These are phyloP conservation scores for Synanthedon myopaeformis DNA, from an alignment of 2,888 invertebrate genomes.

Conservation along the genomic window DNA sequence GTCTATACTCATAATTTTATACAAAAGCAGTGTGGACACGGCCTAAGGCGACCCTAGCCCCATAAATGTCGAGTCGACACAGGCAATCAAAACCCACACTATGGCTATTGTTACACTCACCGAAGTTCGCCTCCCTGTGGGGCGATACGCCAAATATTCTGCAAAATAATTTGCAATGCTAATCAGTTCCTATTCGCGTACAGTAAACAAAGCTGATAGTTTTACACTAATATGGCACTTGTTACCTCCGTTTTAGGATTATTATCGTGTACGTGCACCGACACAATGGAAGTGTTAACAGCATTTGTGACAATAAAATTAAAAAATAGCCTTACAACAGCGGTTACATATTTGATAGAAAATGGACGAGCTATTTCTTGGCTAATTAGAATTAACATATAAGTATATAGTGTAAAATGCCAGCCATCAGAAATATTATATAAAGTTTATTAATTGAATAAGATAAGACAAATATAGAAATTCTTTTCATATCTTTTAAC, in stretches of 20 bases:
- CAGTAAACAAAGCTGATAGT: not conserved
- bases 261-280: conserved; percentile 8
- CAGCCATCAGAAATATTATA: no score
- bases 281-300: conserved; percentile 1
- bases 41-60: not conserved
- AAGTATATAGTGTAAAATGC: no score
- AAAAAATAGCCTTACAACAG: no score
- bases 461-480: no score
- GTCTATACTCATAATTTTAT: no score
- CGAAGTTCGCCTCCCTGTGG: not conserved
- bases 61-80: not conserved
- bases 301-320: not conserved
- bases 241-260: conserved; percentile 12
- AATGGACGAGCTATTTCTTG: no score
- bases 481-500: no score
- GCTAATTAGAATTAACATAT: no score
- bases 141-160: not conserved
- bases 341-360: no score
- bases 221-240: conserved; percentile 3
- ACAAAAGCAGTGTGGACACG: no score
- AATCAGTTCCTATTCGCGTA: conserved; percentile 14
- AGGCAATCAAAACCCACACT: conserved; percentile 1
- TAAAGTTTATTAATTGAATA: no score
- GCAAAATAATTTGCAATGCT: conserved; percentile 21
- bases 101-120: not conserved